Percentiles rank a stretch among this genome's conserved stretches.
Evolutionary conservation across 2,888 invertebrate genomes (phyloP).

Genomic region (Agrenia bidenticulata): DNA sequence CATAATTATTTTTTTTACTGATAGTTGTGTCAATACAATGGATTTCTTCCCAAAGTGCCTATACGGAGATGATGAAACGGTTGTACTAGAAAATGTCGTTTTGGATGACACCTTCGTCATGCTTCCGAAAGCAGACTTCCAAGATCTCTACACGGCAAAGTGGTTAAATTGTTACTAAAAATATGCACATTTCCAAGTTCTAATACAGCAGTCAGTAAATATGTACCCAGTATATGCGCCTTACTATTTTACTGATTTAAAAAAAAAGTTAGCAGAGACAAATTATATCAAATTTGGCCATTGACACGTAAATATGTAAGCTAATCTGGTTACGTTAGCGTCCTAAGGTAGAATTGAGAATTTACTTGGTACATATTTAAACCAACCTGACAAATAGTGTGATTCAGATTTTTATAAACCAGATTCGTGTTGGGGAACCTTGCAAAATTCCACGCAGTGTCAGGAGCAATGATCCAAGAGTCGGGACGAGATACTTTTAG

Average conservation of each 20-base stretch:
- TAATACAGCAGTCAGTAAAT: too few relatives aligned
- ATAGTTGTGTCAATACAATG: constrained; percentile 12
- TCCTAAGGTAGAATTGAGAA: too few relatives aligned
- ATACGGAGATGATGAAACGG: constrained; percentile 27
- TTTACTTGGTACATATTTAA: too few relatives aligned
- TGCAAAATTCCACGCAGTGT: constrained; percentile 36
- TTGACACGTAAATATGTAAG: too few relatives aligned
- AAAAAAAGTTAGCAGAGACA: too few relatives aligned
- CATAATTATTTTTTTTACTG: background rate
- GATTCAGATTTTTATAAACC: too few relatives aligned
- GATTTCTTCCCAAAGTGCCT: constrained; percentile 36
- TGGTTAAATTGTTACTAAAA: constrained; percentile 3
- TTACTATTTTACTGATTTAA: too few relatives aligned
- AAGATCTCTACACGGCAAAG: constrained; percentile 32
- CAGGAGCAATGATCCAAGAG: constrained; percentile 24
- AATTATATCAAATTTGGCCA: too few relatives aligned
- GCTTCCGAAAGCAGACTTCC: constrained; percentile 20
- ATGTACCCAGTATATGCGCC: too few relatives aligned
- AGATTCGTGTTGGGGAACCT: constrained; percentile 32
- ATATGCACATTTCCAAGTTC: background rate
- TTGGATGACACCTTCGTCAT: constrained; percentile 28
- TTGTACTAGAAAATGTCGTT: constrained; percentile 36
- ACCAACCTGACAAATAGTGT: too few relatives aligned
- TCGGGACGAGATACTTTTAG: constrained; percentile 25
- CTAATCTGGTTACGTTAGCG: too few relatives aligned